A percentile compares a stretch with the other conserved stretches of the same genome.
phyloP scores from a whole-genome alignment of 2,113 vertebrate genomes.

The Toxotes jaculatrix region DNA sequence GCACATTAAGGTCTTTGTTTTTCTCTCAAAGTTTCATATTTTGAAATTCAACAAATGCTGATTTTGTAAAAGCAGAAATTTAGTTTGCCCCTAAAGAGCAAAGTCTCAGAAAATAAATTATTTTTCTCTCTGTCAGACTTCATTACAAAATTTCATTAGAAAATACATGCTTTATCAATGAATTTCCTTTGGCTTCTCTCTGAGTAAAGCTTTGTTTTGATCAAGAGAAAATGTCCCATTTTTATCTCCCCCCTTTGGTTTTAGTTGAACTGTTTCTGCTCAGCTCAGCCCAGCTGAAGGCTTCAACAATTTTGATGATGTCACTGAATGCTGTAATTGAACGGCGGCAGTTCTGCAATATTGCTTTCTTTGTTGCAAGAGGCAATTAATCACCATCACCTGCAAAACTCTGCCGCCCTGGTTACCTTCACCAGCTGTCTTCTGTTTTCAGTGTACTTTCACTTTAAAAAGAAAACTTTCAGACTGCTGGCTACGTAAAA shows the following conservation, averaged over 20 bases:
- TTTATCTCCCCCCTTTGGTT: not conserved
- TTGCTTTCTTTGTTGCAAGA: constrained; percentile 13
- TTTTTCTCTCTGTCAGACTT: not conserved
- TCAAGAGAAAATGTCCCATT: not conserved
- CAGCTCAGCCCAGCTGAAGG: not conserved
- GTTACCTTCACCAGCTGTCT: not conserved
- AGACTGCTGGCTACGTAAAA: not conserved
- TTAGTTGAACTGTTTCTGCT: constrained; percentile 10
- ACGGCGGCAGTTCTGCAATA: not conserved
- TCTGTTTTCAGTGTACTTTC: not conserved
- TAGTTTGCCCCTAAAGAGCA: not conserved
- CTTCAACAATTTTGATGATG: not conserved
- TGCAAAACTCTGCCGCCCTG: constrained; percentile 3
- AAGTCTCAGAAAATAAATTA: not conserved
- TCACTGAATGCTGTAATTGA: constrained; percentile 13
- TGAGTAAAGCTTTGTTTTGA: not conserved
- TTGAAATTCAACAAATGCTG: not conserved
- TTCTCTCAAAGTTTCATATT: not conserved
- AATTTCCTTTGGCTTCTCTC: not conserved
- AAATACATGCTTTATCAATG: not conserved
- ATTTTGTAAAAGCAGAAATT: not conserved
- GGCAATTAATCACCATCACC: constrained; percentile 23
- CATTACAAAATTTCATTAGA: not conserved
- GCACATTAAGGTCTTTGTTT: not conserved
- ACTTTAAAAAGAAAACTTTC: not conserved